Conservation (phyloP, 2,888 invertebrate genomes). For the Perdita meconis region DNA sequence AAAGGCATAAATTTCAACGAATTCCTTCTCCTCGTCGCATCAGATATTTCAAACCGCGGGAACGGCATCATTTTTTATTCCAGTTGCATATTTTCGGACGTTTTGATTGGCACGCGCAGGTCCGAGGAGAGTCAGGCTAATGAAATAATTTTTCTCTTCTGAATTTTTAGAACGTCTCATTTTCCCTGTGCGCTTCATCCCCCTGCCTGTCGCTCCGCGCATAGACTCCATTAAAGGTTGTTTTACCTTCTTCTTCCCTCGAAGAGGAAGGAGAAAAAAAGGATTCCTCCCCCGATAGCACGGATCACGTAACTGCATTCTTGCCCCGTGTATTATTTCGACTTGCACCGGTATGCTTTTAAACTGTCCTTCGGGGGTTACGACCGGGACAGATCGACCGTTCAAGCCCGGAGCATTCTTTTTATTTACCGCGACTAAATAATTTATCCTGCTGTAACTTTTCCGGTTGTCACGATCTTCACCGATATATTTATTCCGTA, state of each 20-base stretch:
- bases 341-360: slow-evolving; percentile 65
- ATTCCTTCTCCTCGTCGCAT: too few species aligned
- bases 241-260: slow-evolving; percentile 1
- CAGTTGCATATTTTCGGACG: slow-evolving; percentile 13
- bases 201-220: slow-evolving; percentile 19
- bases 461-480: slow-evolving; percentile 22
- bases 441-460: slow-evolving; percentile 35
- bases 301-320: slow-evolving; percentile 17
- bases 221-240: slow-evolving; percentile 24
- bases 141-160: slow-evolving; percentile 25
- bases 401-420: slow-evolving; percentile 22
- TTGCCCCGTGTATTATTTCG: slow-evolving; percentile 48
- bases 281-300: slow-evolving; percentile 1
- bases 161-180: slow-evolving; percentile 24
- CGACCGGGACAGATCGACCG: slow-evolving; percentile 43
- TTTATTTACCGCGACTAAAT: slow-evolving; percentile 35
- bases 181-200: slow-evolving; percentile 7
- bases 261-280: not conserved
- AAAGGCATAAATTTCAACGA: not conserved
- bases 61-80: slow-evolving; percentile 11
- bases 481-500: slow-evolving; percentile 51
- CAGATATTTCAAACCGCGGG: slow-evolving; percentile 12
- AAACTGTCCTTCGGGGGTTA: slow-evolving; percentile 60
- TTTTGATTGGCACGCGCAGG: slow-evolving; percentile 41
- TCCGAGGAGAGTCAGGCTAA: slow-evolving; percentile 13